A percentile compares a stretch with the other conserved stretches of the same genome.
Evolutionary conservation across 2,888 invertebrate genomes (phyloP).

Genomic region (Pristionchus entomophagus): DNA sequence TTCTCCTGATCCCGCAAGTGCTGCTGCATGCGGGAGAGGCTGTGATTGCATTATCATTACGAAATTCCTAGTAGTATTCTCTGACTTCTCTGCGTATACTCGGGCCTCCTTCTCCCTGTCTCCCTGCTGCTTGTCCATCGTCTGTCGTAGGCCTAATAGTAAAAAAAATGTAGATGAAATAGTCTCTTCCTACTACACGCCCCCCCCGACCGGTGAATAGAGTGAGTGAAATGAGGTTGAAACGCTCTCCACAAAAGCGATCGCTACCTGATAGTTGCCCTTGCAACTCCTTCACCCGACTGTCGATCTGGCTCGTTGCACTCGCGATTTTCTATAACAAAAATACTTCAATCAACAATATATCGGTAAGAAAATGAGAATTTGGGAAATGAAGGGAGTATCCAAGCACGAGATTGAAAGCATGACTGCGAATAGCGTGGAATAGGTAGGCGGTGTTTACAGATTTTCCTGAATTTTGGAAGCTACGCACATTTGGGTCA

Average conservation of each 20-base stretch:
- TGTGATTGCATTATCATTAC: conserved; percentile 49
- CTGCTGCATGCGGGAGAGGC: conserved; percentile 70
- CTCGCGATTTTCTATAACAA: conserved; percentile 66
- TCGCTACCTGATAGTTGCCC: conserved; percentile 69
- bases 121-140: conserved; percentile 64
- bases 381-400: too few relatives aligned
- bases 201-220: too few relatives aligned
- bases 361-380: background rate
- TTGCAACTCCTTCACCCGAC: conserved; percentile 70
- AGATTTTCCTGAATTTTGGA: too few relatives aligned
- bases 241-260: too few relatives aligned
- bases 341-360: too few relatives aligned
- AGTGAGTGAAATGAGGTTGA: too few relatives aligned
- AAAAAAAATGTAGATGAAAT: too few relatives aligned
- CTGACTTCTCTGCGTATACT: conserved; percentile 61
- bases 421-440: too few relatives aligned
- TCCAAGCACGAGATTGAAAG: too few relatives aligned
- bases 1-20: conserved; percentile 68
- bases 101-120: conserved; percentile 68
- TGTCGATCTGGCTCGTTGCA: conserved; percentile 67
- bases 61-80: background rate
- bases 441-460: too few relatives aligned
- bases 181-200: too few relatives aligned
- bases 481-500: conserved; percentile 63
- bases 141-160: conserved; percentile 65